These are phyloP conservation scores for Chrysaora quinquecirrha DNA, from an alignment of 30 jellyfish, hydroid and myxozoan species.

Conservation along the genomic window DNA sequence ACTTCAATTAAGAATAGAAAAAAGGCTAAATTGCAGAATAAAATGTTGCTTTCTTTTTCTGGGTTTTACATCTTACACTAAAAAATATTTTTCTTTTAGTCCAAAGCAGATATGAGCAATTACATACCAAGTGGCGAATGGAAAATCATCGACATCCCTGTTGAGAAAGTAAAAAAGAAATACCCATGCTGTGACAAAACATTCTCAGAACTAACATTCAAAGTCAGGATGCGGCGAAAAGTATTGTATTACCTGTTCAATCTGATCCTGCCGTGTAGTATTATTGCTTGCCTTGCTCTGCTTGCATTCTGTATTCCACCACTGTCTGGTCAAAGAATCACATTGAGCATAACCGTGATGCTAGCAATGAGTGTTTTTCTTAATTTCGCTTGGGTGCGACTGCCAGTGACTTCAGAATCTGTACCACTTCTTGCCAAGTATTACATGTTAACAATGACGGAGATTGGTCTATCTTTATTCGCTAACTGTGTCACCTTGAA, in stretches of 20 bases:
- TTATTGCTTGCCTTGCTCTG: slow-evolving; percentile 68
- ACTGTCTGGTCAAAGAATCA: slow-evolving; percentile 70
- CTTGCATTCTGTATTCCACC: slow-evolving; percentile 81
- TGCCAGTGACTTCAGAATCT: slow-evolving; percentile 81
- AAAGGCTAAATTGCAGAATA: too few species aligned
- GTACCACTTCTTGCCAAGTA: slow-evolving; percentile 80
- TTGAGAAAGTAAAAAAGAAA: slow-evolving; percentile 23
- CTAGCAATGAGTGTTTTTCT: slow-evolving; percentile 80
- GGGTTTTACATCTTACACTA: too few species aligned
- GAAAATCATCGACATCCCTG: slow-evolving; percentile 72
- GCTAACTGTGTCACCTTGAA: slow-evolving; percentile 78
- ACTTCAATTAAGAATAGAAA: too few species aligned
- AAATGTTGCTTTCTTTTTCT: too few species aligned
- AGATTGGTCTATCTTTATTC: slow-evolving; percentile 75
- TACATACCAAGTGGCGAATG: slow-evolving; percentile 82
- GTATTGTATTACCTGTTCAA: slow-evolving; percentile 65
- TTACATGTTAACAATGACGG: slow-evolving; percentile 77
- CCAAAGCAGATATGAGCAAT: slow-evolving; percentile 64
- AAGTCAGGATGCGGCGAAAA: slow-evolving; percentile 72
- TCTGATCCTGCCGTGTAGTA: slow-evolving; percentile 69
- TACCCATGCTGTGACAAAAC: slow-evolving; percentile 63
- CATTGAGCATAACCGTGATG: slow-evolving; percentile 80
- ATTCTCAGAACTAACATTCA: slow-evolving; percentile 58
- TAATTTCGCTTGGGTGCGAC: slow-evolving; percentile 79
- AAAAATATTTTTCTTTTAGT: too few species aligned